Conservation (phyloP, 2,797 vertebrate species). For the Pampus argenteus region DNA sequence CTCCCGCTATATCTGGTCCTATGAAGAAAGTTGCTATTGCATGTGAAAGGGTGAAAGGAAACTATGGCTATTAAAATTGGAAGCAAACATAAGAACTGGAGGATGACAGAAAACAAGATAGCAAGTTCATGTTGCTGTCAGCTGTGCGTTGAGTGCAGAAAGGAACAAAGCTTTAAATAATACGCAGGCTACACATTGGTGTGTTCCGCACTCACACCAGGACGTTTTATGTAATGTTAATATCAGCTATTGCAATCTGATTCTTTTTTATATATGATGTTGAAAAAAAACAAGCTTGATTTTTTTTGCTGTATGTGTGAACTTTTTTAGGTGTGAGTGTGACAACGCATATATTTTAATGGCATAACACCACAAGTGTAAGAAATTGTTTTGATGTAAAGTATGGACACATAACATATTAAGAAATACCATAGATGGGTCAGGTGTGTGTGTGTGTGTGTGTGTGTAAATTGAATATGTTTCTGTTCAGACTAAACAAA, state of each 20-base stretch:
- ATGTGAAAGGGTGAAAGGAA: not conserved
- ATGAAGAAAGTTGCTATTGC: conserved; percentile 13
- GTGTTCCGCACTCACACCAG: too few species aligned
- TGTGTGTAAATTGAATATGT: too few species aligned
- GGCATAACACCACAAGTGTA: not conserved
- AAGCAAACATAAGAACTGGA: conserved; percentile 9
- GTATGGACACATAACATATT: conserved; percentile 3
- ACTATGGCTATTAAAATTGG: conserved; percentile 11
- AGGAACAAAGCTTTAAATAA: conserved; percentile 13
- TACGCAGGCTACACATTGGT: not conserved
- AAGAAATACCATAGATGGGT: not conserved
- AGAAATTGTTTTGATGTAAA: conserved; percentile 2
- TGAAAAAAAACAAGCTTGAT: not conserved
- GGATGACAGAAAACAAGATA: conserved; percentile 22
- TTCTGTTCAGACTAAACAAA: too few species aligned
- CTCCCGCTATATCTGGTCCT: conserved; percentile 1
- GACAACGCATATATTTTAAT: conserved; percentile 1
- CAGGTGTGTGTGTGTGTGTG: too few species aligned
- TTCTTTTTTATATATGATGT: too few species aligned
- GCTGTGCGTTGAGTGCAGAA: not conserved
- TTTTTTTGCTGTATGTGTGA: not conserved
- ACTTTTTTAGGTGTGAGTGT: not conserved
- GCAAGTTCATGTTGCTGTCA: not conserved
- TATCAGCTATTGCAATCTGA: not conserved
- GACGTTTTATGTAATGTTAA: not conserved